Evolutionary conservation across 2,113 vertebrate genomes (phyloP), one percentile per base, ranked within the genome.

Genomic region (Corythornis cristatus): DNA sequence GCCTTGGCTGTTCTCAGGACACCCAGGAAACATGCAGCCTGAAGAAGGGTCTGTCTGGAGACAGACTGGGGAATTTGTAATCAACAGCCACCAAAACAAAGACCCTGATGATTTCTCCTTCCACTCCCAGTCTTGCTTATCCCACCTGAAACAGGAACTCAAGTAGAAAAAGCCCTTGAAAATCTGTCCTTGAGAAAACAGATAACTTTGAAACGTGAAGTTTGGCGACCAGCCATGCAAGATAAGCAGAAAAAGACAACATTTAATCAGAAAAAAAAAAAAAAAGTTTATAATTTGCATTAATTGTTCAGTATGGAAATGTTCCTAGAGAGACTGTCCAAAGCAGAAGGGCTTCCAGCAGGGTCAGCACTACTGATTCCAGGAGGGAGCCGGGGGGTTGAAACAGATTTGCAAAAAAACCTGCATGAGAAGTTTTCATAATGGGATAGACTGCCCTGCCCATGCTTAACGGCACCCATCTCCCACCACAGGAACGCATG

Each of bases 401-500:
- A 54, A 54, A 68, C 0, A 0, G 14, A 6, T 61, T 74, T 50
- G 45, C 35, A 84, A 56, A 65, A 90, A 92, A 67, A 25, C 25
- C 35, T 83, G 43, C 56, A 48, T 3, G 18, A 89, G 46, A 85
- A 57, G 8, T 35, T 57, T 88, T 83, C 53, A 7, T 33, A 57
- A 79, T 0, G 0, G n/a, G 62, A 45, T 37, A 62, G 54, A 28
- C 9, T 66, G 83, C 73, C 53, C 37, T n/a, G 68, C 31, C 77
- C 58, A 3, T 3, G 23, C 17, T 31, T 18, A 33, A 22, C 0
- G 0, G 42, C 75, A 86, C 42, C 48, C 3, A 13, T 18, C 15
- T 81, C 48, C 62, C 67, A 81, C 5, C 40, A 26, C 60, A n/a
- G 26, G 5, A 42, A 66, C 1, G 16, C 19, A 58, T 0, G 7